Evolutionary conservation across 2,888 invertebrate genomes (phyloP), one percentile per base, ranked within the genome.

Genomic region (Auanema freiburgensis): DNA sequence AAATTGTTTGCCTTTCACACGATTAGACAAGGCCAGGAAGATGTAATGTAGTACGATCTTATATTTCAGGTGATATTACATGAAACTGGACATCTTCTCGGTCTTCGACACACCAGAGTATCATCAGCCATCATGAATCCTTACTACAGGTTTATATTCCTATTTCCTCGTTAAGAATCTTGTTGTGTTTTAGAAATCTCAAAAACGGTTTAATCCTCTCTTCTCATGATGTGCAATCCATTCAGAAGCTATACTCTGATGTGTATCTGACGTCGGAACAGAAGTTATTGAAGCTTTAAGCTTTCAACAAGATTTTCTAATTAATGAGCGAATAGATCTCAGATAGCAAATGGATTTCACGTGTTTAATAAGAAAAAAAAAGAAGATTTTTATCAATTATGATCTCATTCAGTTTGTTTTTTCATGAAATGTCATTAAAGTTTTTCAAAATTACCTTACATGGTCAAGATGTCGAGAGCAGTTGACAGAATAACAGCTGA

Each of bases 51-150:
- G n/a, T 41, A 18, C 1, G 41, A 23, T n/a, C 18, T 23, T 51
- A 33, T 16, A 18, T 58, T 69, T 5, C 56, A 80, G 79, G 79
- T 79, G 14, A 62, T 79, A 18, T 67, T 83, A 2, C 82, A 82
- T 55, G 82, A 82, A 61, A 70, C 81, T 6, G 82, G 83, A 1
- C 83, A 83, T 56, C 75, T 77, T 1, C 65, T 83, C 2, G 83
- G 83, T 21, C 55, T 83, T 14, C 54, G 76, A 8, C 83, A 83
- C 59, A 79, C 79, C 5, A 44, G 56, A 23, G 46, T 67, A 18
- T 57, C 54, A n/a, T 53, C 64, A 23, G 74, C 83, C 0, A 74
- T 83, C 12, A 83, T 83, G 83, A 76, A 78, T 54, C 76, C 76
- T 8, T 71, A 76, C 42, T 83, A 83, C 52, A 63, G 71, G 79